Evolutionary conservation across 2,113 vertebrate genomes (phyloP), one percentile per base, ranked within the genome.

Genomic region (Salminus brasiliensis): DNA sequence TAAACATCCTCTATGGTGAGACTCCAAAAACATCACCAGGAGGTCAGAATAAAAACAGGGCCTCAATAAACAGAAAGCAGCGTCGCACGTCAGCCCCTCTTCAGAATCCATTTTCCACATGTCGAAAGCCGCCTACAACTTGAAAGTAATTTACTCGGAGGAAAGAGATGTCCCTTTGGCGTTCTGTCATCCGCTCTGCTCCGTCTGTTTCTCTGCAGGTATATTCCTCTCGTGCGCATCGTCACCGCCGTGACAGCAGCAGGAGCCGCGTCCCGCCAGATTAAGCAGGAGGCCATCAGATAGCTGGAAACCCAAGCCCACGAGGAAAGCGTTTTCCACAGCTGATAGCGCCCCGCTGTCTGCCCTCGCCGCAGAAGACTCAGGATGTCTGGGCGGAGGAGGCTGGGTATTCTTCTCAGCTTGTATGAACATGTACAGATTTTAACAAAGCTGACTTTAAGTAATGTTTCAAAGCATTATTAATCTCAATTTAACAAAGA

Each of bases 271-370:
- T 60, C 47, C 62, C 72, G 43, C 29, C 59, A 29, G 59, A 80
- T 76, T 72, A 79, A 76, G 59, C 9, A 10, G 60, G 52, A 15
- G 65, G 78, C 36, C 63, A 78, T 85, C 81, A 80, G 74, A 77
- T 78, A 76, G 25, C 67, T 30, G 77, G 62, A 69, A 70, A 74
- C 62, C 21, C 36, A 52, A 80, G 57, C 23, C 81, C 74, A 55
- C 36, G 57, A 68, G 62, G 25, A 68, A 39, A 77, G 55, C 41
- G 68, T 72, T 57, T 73, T 68, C 66, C 73, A 62, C 29, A 39
- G 73, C 34, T 76, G 60, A 76, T 34, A 72, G 76, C 68, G 41
- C 47, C 60, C 72, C 6, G 8, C 68, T 74, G 63, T 68, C 71
- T 66, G 76, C 3, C 9, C 52, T 2, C n/a, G 34, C 47, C 66